These are phyloP conservation scores for Oxyura jamaicensis DNA, from an alignment of 2,113 vertebrate genomes.

Conservation along the genomic window DNA sequence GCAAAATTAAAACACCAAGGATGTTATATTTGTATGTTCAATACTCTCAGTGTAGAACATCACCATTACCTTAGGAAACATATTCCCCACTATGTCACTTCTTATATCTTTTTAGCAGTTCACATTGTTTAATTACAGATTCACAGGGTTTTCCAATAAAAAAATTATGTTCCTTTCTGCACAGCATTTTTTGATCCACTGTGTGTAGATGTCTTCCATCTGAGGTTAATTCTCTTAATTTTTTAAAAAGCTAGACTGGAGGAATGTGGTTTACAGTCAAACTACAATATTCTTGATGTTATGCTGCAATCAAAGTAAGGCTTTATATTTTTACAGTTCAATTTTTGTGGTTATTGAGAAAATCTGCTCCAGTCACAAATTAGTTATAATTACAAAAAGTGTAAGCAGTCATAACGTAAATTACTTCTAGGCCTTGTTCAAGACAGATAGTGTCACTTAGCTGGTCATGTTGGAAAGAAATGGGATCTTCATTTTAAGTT, in stretches of 20 bases:
- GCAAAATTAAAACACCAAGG: background rate
- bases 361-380: fast-evolving
- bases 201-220: background rate
- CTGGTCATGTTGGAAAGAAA: background rate
- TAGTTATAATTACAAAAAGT: background rate
- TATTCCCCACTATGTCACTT: background rate
- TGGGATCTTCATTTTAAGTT: background rate
- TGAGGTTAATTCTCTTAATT: background rate
- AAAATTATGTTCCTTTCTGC: background rate
- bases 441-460: background rate
- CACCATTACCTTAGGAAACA: fast-evolving
- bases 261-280: background rate
- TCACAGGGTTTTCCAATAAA: background rate
- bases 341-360: background rate
- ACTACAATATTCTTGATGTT: background rate
- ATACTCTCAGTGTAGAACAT: background rate
- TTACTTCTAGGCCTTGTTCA: background rate
- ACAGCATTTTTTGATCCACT: background rate
- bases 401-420: background rate
- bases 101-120: background rate
- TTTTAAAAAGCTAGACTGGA: background rate
- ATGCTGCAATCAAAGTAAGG: background rate
- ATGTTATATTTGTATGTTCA: background rate
- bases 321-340: background rate
- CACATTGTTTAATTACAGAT: background rate